Evolutionary conservation across 2,888 invertebrate species (phyloP).

Genomic region (Leptarthrus brevirostris): DNA sequence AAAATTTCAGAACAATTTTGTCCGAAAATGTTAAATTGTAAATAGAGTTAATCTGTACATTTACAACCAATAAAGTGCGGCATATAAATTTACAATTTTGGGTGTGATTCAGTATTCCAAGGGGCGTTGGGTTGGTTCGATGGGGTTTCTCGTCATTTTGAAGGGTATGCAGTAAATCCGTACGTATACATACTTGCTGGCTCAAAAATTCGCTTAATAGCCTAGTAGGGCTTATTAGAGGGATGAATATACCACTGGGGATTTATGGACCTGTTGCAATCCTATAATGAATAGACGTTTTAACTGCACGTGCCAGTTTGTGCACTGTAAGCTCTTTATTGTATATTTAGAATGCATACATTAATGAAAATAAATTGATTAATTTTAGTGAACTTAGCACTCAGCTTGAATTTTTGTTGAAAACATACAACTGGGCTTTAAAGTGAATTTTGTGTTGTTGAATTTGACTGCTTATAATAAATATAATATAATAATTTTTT

Average conservation of each 20-base stretch:
- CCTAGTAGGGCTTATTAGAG: constrained; percentile 14
- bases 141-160: background rate
- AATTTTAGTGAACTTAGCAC: too few species aligned
- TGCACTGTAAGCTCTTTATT: background rate
- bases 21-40: background rate
- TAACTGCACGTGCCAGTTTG: background rate
- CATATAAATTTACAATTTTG: constrained; percentile 33
- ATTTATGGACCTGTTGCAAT: constrained; percentile 40
- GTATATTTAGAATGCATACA: too few species aligned
- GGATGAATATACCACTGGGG: background rate
- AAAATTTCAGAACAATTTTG: background rate
- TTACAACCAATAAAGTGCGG: constrained; percentile 22
- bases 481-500: too few species aligned
- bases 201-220: constrained; percentile 1
- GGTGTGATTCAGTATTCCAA: background rate
- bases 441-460: too few species aligned
- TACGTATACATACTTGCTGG: background rate
- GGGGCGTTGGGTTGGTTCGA: too few species aligned
- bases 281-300: background rate
- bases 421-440: too few species aligned
- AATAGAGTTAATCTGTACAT: constrained; percentile 25
- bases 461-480: too few species aligned
- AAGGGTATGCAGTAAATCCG: background rate
- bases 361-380: too few species aligned
- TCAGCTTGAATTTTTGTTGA: too few species aligned